Conservation (phyloP, 2,888 invertebrate species). For the Luffia ferchaultella region DNA sequence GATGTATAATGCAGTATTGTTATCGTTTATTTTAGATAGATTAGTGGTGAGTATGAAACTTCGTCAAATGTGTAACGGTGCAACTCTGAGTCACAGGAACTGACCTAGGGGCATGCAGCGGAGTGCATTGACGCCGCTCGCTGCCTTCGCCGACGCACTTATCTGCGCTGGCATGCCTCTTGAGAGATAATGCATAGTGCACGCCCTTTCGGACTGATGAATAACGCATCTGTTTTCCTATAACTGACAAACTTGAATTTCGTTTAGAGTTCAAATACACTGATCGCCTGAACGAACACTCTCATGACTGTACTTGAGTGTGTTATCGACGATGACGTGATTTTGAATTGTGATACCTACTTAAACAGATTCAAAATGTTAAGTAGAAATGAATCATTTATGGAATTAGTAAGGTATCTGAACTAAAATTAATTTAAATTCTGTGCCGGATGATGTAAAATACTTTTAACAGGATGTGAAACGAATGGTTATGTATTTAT, state of each 20-base stretch:
- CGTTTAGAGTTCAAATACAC: conserved; percentile 3
- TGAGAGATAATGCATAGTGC: conserved; percentile 54
- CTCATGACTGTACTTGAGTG: neutral
- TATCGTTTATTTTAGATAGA: neutral
- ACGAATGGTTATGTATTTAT: no score
- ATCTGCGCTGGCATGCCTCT: conserved; percentile 53
- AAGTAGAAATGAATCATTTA: no score
- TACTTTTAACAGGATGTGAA: no score
- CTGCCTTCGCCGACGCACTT: conserved; percentile 37
- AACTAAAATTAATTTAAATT: no score
- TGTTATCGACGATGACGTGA: no score
- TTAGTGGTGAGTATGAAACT: neutral
- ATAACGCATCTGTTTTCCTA: conserved; percentile 55
- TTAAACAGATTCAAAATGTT: no score
- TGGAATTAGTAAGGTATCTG: no score
- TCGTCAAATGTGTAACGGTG: conserved; percentile 43
- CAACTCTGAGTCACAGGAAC: conserved; percentile 60
- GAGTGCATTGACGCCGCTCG: conserved; percentile 58
- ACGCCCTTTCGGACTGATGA: conserved; percentile 44
- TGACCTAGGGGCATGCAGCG: conserved; percentile 61
- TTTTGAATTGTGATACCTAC: no score
- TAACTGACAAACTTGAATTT: conserved; percentile 21
- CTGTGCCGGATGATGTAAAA: no score
- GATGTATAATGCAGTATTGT: neutral
- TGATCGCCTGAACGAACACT: neutral